Base-by-base conservation (phyloP, 2,797 vertebrate genomes). In the Peromyscus aztecus region DNA sequence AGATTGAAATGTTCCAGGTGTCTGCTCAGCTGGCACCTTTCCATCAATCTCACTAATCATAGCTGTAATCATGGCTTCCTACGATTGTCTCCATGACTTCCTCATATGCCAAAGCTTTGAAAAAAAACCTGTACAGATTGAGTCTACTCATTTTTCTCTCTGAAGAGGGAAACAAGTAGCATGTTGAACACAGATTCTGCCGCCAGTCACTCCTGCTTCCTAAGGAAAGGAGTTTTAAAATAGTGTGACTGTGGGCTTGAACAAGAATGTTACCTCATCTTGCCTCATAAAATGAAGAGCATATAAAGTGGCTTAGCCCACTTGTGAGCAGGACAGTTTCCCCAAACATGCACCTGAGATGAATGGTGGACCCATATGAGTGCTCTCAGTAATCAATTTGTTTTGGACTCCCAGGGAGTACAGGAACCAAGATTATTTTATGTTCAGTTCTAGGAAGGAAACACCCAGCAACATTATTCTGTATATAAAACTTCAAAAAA, bases 11-110 rank as follows among this genome's bases (percentile, higher is more conserved):
- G 9, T 40, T 92, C 23, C 7, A 76, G 19, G 4, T 8, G 0
- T 9, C 0, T 0, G 10, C 52, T 77, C 19, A 77, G 1, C 9
- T 37, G 17, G 40, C 61, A 17, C 1, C 7, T 31, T 12, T 11
- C 10, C 1, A 34, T 4, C 2, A 2, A 9, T 59, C 1, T 9
- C 1, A 0, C 4, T 46, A 61, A 49, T 46, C 6, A 37, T 71
- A 77, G 0, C 69, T 31, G 2, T 9, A 46, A 17, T 31, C 0
- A 0, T 71, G 19, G 12, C 14, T 59, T 43, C 3, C 23, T 55
- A 24, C 69, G 3, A 59, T 29, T 12, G 0, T 37, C 67, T 80
- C n/a, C 19, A 3, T 3, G 1, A 21, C 34, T 65, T 40, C 11
- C 12, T 34, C 23, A 6, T 5, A 27, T 19, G 4, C 17, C 2